Conservation (phyloP, 2,888 invertebrate species). For the Petrolisthes manimaculis region DNA sequence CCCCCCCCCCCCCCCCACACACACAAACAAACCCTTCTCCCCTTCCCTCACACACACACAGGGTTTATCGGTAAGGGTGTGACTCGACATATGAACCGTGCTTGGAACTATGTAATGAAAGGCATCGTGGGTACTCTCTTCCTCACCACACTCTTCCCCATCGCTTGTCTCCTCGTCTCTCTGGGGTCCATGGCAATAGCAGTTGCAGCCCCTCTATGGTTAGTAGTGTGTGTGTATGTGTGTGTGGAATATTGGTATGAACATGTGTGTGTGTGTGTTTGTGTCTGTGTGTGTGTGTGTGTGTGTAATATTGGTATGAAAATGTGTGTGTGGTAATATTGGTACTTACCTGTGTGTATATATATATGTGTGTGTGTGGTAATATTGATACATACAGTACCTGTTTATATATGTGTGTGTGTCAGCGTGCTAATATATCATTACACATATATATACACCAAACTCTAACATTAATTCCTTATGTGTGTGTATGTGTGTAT, state of each 20-base stretch:
- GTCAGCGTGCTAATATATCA: too few species aligned
- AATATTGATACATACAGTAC: background rate
- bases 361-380: too few species aligned
- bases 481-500: background rate
- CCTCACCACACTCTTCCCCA: conserved; percentile 83
- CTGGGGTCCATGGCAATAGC: conserved; percentile 79
- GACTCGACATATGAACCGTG: conserved; percentile 85
- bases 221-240: background rate
- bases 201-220: conserved; percentile 75
- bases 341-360: too few species aligned
- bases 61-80: conserved; percentile 91
- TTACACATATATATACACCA: too few species aligned
- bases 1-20: background rate
- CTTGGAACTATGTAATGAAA: conserved; percentile 91
- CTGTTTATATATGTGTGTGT: too few species aligned
- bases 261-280: background rate
- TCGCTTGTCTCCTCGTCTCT: conserved; percentile 79
- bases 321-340: too few species aligned
- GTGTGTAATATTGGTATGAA: too few species aligned
- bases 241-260: background rate
- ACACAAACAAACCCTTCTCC: background rate
- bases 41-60: conserved; percentile 68
- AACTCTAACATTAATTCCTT: background rate
- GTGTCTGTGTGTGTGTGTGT: too few species aligned
- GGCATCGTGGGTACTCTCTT: conserved; percentile 84